Conservation (phyloP, 1,140 invertebrate genomes). For the Papilio dardanus region DNA sequence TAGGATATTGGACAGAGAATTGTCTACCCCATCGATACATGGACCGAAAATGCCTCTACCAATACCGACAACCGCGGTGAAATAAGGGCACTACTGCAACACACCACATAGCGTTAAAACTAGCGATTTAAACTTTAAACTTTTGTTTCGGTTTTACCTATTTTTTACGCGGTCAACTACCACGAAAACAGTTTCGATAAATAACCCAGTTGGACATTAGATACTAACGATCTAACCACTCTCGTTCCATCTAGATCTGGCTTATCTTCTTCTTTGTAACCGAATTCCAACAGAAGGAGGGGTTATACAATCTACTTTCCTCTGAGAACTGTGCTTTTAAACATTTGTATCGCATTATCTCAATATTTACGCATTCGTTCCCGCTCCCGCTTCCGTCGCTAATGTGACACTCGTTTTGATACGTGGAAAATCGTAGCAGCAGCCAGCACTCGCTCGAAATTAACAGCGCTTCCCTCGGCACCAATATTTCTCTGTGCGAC, state of each 20-base stretch:
- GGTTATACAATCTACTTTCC: too few relatives aligned
- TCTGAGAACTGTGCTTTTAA: not conserved
- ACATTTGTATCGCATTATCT: not conserved
- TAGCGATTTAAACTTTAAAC: too few relatives aligned
- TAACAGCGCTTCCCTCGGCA: constrained; percentile 72
- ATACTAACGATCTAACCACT: not conserved
- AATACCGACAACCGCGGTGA: constrained; percentile 45
- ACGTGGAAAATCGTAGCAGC: constrained; percentile 70
- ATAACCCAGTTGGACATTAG: not conserved
- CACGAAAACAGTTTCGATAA: too few relatives aligned
- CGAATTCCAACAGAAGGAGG: too few relatives aligned
- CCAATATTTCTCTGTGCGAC: constrained; percentile 77
- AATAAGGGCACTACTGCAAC: not conserved
- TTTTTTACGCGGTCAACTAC: too few relatives aligned
- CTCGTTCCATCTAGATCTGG: not conserved
- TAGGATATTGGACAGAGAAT: constrained; percentile 36
- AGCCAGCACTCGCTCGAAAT: constrained; percentile 70
- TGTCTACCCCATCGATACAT: constrained; percentile 36
- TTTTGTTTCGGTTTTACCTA: too few relatives aligned
- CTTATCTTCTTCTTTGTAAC: too few relatives aligned
- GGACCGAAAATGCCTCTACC: constrained; percentile 53
- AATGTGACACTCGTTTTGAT: constrained; percentile 33
- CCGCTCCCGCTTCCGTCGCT: constrained; percentile 39
- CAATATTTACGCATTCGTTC: not conserved
- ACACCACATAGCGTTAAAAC: not conserved